phyloP scores from a whole-genome alignment of 2,113 vertebrate genomes.

The Verasper variegatus region DNA sequence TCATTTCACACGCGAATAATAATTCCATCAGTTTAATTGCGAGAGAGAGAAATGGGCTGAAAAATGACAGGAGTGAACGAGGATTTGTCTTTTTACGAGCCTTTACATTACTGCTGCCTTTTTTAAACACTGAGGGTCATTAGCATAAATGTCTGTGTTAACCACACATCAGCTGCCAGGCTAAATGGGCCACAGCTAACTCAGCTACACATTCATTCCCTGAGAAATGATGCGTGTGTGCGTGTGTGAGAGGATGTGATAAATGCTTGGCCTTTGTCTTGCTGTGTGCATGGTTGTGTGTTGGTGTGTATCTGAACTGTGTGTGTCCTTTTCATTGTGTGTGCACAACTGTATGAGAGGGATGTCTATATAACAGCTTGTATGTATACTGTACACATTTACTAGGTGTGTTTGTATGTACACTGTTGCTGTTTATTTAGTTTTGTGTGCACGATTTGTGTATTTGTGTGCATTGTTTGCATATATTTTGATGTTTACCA shows the following conservation, averaged over 20 bases:
- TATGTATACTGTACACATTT: conserved; percentile 35
- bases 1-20: conserved; percentile 51
- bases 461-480: neutral
- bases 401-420: conserved; percentile 39
- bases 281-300: conserved; percentile 23
- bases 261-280: conserved; percentile 57
- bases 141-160: conserved; percentile 79
- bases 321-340: conserved; percentile 23
- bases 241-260: conserved; percentile 35
- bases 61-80: conserved; percentile 48
- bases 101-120: conserved; percentile 64
- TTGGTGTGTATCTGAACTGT: conserved; percentile 41
- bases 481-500: conserved; percentile 29
- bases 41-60: conserved; percentile 61
- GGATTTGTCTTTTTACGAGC: conserved; percentile 70
- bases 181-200: conserved; percentile 71
- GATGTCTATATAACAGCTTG: conserved; percentile 1
- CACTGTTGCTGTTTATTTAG: conserved; percentile 55
- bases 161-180: conserved; percentile 74
- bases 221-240: conserved; percentile 40
- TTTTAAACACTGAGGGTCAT: conserved; percentile 58
- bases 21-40: conserved; percentile 65
- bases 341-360: conserved; percentile 3
- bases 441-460: conserved; percentile 43
- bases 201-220: conserved; percentile 55